phyloP scores from a whole-genome alignment of 1,140 invertebrate species.

The Thalassaphorura encarpata region DNA sequence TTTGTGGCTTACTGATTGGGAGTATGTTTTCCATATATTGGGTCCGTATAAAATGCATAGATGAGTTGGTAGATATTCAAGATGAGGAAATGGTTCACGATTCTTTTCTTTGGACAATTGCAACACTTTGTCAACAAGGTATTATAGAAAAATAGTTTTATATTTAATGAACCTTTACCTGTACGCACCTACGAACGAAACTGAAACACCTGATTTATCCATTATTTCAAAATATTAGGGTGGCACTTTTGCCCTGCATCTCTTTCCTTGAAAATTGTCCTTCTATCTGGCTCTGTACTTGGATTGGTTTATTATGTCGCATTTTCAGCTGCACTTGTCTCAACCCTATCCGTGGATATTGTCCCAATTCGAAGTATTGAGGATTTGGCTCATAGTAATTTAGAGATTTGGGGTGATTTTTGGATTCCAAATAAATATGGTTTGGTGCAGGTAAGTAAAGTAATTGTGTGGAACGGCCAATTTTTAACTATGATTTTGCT shows the following conservation, averaged over 20 bases:
- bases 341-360: conserved; percentile 14
- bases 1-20: conserved; percentile 8
- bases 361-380: conserved; percentile 14
- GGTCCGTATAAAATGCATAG: background rate
- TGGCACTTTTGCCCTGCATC: conserved; percentile 13
- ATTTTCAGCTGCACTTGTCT: conserved; percentile 18
- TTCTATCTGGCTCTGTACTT: conserved; percentile 5
- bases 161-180: too few species aligned
- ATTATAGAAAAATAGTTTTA: too few species aligned
- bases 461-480: background rate
- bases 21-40: background rate
- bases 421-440: background rate
- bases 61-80: too few species aligned
- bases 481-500: background rate
- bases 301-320: conserved; percentile 17
- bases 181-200: too few species aligned
- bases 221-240: conserved; percentile 2
- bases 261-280: conserved; percentile 8
- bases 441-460: background rate
- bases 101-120: conserved; percentile 9
- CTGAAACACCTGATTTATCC: too few species aligned
- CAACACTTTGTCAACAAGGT: conserved; percentile 14
- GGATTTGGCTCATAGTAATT: conserved; percentile 5
- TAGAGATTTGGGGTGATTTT: conserved; percentile 3
- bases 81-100: conserved; percentile 1